Percentiles rank a stretch among this genome's conserved stretches.
Evolutionary conservation across 2,888 invertebrate genomes (phyloP).

Genomic region (Patella caerulea): DNA sequence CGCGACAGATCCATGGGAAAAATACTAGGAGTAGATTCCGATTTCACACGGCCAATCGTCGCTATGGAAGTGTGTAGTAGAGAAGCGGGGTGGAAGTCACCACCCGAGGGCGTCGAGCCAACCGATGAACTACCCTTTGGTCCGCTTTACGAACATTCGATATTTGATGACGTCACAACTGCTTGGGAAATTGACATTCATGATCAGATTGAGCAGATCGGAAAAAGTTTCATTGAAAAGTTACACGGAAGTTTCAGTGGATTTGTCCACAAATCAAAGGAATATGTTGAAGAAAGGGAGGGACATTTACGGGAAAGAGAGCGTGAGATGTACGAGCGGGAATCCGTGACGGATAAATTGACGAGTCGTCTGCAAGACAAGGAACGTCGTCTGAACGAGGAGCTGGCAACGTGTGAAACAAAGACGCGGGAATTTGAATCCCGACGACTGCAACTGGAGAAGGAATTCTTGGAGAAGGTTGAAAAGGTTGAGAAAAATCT

Average conservation of each 20-base stretch:
- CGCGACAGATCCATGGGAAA: slow-evolving; percentile 63
- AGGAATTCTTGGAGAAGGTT: slow-evolving; percentile 44
- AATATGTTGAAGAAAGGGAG: slow-evolving; percentile 61
- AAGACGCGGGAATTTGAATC: slow-evolving; percentile 52
- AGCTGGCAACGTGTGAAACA: slow-evolving; percentile 48
- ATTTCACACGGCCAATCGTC: slow-evolving; percentile 59
- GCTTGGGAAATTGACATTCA: slow-evolving; percentile 65
- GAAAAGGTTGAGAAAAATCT: slow-evolving; percentile 43
- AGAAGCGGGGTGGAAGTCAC: slow-evolving; percentile 51
- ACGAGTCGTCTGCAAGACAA: slow-evolving; percentile 52
- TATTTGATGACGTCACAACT: slow-evolving; percentile 62
- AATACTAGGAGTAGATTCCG: slow-evolving; percentile 61
- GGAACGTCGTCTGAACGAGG: slow-evolving; percentile 49
- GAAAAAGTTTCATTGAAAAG: slow-evolving; percentile 58
- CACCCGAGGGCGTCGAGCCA: slow-evolving; percentile 44
- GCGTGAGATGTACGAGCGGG: slow-evolving; percentile 48
- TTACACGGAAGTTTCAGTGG: slow-evolving; percentile 60
- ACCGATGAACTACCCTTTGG: slow-evolving; percentile 50
- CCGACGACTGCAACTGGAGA: slow-evolving; percentile 50
- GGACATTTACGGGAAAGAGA: slow-evolving; percentile 57
- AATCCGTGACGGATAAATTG: slow-evolving; percentile 50
- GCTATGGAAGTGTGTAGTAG: slow-evolving; percentile 53
- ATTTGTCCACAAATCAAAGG: slow-evolving; percentile 60
- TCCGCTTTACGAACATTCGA: slow-evolving; percentile 55
- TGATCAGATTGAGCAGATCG: slow-evolving; percentile 64